These are phyloP conservation scores for Pygoscelis antarcticus DNA, from an alignment of 2,113 vertebrate species.

Conservation along the genomic window DNA sequence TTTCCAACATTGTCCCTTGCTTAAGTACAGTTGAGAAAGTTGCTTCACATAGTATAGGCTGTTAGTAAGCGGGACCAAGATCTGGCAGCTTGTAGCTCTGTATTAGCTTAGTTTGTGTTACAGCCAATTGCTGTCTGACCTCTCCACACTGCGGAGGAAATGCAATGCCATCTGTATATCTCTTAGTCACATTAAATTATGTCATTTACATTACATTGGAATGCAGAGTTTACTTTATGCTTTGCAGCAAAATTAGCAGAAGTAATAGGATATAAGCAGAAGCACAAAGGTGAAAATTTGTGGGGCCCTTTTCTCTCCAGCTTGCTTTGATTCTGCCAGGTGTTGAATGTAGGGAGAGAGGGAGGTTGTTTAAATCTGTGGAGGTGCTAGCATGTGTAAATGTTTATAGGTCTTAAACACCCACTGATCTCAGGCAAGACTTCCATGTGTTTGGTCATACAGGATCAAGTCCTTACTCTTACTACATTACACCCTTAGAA, in stretches of 20 bases:
- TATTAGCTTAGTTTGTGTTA: constrained; percentile 64
- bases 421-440: background rate
- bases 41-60: constrained; percentile 38
- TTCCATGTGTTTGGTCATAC: background rate
- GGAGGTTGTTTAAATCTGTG: background rate
- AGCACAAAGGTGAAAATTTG: constrained; percentile 33
- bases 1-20: background rate
- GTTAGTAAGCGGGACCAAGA: constrained; percentile 11
- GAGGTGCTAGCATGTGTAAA: constrained; percentile 24
- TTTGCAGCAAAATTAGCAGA: constrained; percentile 49
- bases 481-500: background rate
- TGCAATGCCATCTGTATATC: constrained; percentile 72
- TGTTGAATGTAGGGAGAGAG: background rate
- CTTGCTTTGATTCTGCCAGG: constrained; percentile 36
- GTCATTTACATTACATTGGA: constrained; percentile 61
- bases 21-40: background rate
- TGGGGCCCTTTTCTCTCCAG: background rate
- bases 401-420: constrained; percentile 32
- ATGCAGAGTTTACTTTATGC: constrained; percentile 60
- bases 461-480: background rate
- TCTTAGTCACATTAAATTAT: constrained; percentile 76
- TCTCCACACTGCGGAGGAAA: constrained; percentile 61
- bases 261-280: constrained; percentile 1
- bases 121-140: constrained; percentile 72
- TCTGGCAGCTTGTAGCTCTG: constrained; percentile 68